These are phyloP conservation scores for Cyclina sinensis DNA, from an alignment of 1,140 invertebrate species.

Conservation along the genomic window DNA sequence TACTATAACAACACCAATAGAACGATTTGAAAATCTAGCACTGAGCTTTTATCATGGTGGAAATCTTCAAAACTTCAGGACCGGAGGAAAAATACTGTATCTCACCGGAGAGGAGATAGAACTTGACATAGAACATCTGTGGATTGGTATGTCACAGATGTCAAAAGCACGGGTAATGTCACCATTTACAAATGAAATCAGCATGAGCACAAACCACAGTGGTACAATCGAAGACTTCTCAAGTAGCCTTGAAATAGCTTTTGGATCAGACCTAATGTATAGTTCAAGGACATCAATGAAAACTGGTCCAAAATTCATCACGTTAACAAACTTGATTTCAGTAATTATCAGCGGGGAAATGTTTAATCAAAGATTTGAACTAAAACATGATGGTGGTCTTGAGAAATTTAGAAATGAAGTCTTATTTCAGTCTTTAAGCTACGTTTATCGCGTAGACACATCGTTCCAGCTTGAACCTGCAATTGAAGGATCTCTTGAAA, in stretches of 20 bases:
- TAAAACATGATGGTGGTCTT: slow-evolving; percentile 44
- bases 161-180: slow-evolving; percentile 36
- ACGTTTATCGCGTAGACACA: neutral
- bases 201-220: slow-evolving; percentile 31
- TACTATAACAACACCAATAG: slow-evolving; percentile 14
- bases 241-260: neutral
- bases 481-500: slow-evolving; percentile 9
- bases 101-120: slow-evolving; percentile 34
- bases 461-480: slow-evolving; percentile 32
- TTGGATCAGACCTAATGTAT: neutral
- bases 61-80: slow-evolving; percentile 15
- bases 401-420: slow-evolving; percentile 53
- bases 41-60: neutral
- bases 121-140: slow-evolving; percentile 11
- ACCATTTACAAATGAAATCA: slow-evolving; percentile 58
- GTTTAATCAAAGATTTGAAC: slow-evolving; percentile 1
- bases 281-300: slow-evolving; percentile 25
- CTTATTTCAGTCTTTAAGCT: neutral
- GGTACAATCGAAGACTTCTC: slow-evolving; percentile 26
- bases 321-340: neutral
- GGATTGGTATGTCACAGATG: neutral
- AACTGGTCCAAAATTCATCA: neutral
- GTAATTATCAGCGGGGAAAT: slow-evolving; percentile 7
- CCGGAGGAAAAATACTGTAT: slow-evolving; percentile 33
- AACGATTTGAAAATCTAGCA: slow-evolving; percentile 18